phyloP scores from a whole-genome alignment of 2,888 invertebrate species.

The Harpalus rufipes region DNA sequence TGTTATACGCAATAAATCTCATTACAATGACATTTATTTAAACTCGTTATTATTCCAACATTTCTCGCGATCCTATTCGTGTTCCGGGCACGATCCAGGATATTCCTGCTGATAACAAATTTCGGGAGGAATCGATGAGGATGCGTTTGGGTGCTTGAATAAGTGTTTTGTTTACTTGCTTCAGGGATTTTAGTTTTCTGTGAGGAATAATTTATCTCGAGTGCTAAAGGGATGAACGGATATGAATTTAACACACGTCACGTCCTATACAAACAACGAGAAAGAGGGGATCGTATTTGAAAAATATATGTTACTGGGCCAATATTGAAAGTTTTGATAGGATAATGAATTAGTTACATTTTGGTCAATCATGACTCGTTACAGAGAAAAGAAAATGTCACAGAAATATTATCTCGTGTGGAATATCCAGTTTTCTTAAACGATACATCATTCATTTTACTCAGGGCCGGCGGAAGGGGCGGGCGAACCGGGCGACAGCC shows the following conservation, averaged over 20 bases:
- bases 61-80: not conserved
- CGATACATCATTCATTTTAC: too few relatives aligned
- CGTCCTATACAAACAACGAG: constrained; percentile 1
- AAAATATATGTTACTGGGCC: constrained; percentile 1
- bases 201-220: constrained; percentile 21
- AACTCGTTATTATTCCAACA: constrained; percentile 20
- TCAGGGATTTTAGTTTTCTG: constrained; percentile 30
- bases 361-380: not conserved
- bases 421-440: too few relatives aligned
- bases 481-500: too few relatives aligned
- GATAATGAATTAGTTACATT: not conserved
- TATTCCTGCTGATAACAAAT: constrained; percentile 23
- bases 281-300: not conserved
- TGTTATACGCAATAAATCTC: constrained; percentile 15
- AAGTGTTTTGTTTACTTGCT: constrained; percentile 46
- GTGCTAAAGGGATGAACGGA: constrained; percentile 11
- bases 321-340: not conserved
- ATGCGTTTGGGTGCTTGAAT: constrained; percentile 5
- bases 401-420: too few relatives aligned
- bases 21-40: constrained; percentile 20
- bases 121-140: constrained; percentile 12
- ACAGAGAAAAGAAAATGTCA: too few relatives aligned
- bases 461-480: too few relatives aligned
- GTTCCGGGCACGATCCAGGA: not conserved
- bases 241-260: constrained; percentile 9